A percentile compares a stretch with the other conserved stretches of the same genome.
phyloP scores from a whole-genome alignment of 2,113 vertebrate species.

The Nothoprocta perdicaria region DNA sequence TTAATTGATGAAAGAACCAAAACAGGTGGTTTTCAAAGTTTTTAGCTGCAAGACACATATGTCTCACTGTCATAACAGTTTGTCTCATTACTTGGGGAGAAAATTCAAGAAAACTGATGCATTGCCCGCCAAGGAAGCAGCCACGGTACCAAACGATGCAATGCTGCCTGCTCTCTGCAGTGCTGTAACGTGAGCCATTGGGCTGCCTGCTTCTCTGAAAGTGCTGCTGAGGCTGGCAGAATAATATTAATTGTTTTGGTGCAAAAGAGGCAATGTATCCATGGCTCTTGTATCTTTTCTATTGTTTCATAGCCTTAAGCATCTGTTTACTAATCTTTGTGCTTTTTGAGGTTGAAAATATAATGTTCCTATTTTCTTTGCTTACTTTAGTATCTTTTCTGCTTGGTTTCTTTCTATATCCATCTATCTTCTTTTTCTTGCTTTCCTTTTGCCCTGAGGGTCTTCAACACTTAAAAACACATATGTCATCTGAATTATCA shows the following conservation, averaged over 20 bases:
- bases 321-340: background rate
- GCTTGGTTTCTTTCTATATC: background rate
- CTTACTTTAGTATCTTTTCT: slow-evolving; percentile 31
- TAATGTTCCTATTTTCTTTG: slow-evolving; percentile 13
- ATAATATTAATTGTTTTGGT: slow-evolving; percentile 16
- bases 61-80: slow-evolving; percentile 61
- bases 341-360: background rate
- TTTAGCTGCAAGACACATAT: slow-evolving; percentile 31
- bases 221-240: slow-evolving; percentile 8
- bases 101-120: slow-evolving; percentile 44
- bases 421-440: background rate
- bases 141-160: background rate
- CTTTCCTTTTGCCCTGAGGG: background rate
- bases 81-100: slow-evolving; percentile 47
- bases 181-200: background rate
- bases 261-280: background rate
- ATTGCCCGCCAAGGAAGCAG: slow-evolving; percentile 24
- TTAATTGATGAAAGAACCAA: slow-evolving; percentile 60
- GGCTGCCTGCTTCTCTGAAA: background rate
- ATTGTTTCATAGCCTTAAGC: slow-evolving; percentile 39
- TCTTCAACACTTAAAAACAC: background rate
- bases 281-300: background rate
- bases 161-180: background rate
- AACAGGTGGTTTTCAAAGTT: slow-evolving; percentile 64
- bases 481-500: background rate